A percentile compares a stretch with the other conserved stretches of the same genome.
Evolutionary conservation across 2,113 vertebrate species (phyloP).

Genomic region (Psettodes erumei): DNA sequence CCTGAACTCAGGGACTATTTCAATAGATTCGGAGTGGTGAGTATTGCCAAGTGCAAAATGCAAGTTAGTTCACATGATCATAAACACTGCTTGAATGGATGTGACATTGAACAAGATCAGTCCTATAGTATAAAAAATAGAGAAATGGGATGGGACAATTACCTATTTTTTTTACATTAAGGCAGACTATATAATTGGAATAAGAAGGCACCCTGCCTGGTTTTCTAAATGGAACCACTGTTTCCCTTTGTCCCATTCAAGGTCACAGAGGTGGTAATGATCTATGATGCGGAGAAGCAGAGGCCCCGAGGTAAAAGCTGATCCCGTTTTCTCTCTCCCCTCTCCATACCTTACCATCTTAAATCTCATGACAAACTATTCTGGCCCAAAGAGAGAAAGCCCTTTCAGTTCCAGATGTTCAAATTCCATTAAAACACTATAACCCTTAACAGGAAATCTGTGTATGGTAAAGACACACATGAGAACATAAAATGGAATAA

Average conservation of each 20-base stretch:
- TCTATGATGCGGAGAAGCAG: conserved; percentile 99
- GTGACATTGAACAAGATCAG: conserved; percentile 60
- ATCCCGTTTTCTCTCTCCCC: conserved; percentile 85
- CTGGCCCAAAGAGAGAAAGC: conserved; percentile 79
- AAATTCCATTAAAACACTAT: conserved; percentile 37
- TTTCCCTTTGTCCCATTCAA: conserved; percentile 84
- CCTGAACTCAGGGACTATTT: conserved; percentile 99
- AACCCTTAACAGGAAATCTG: not conserved
- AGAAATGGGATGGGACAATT: conserved; percentile 9
- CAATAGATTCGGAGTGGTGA: conserved; percentile 99
- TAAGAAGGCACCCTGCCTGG: conserved; percentile 30
- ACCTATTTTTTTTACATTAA: conserved; percentile 41
- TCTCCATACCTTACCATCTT: conserved; percentile 79
- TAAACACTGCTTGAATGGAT: conserved; percentile 55
- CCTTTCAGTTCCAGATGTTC: conserved; percentile 33
- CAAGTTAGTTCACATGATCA: conserved; percentile 37
- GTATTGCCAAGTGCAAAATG: conserved; percentile 74
- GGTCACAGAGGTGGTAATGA: conserved; percentile 99
- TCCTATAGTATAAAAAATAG: conserved; percentile 14
- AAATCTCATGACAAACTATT: conserved; percentile 98
- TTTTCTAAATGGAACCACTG: conserved; percentile 72
- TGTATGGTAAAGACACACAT: conserved; percentile 12
- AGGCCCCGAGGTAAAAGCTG: conserved; percentile 99
- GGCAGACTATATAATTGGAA: conserved; percentile 52
- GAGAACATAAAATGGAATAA: not conserved